Base-by-base conservation (phyloP, 1,140 invertebrate genomes). In the Brachionus paranguensis region DNA sequence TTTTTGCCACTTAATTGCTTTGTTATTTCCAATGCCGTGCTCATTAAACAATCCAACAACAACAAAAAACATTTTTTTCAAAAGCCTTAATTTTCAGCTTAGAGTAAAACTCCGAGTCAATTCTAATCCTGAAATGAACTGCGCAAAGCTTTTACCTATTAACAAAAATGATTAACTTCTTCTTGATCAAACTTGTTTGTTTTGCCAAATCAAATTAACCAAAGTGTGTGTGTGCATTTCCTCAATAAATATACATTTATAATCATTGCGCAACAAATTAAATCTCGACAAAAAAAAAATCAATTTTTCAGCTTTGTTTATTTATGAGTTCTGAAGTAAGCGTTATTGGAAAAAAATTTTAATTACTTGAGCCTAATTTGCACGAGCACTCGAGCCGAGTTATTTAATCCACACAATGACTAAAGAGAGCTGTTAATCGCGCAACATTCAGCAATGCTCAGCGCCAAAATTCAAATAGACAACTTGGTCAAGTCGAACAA, bases 401-500 rank as follows among this genome's bases (percentile, higher is more conserved):
- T 68, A 33, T 68, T 33, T 68, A 68, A 68, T 41, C 65, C 29
- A n/a, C 27, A 68, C 2, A 33, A 68, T 68, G 33, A 33, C 27
- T 33, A 68, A 68, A 68, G 27, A 68, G 65, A 12, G 6, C 27
- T 33, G 14, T 12, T 8, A 29, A 27, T 14, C 24, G 64, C 27
- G 14, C 33, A 14, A 33, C 68, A 72, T 20, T 41, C 33, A 43
- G 7, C 14, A 1, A 76, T 76, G 72, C 10, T 29, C 7, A 76
- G 33, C 20, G 45, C 24, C 24, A 76, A 76, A 76, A 47, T 50
- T 12, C 43, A 24, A 76, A 76, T 76, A 47, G 72, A 76, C 41
- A 76, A 29, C 43, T 76, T 76, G 47, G 27, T 76, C 17, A 76
- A 76, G 33, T 76, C 72, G 17, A 76, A 76, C 33, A 76, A 76